A percentile compares a stretch with the other conserved stretches of the same genome.
Conservation (phyloP, 2,113 vertebrate genomes). For the Herpetotheres cachinnans region DNA sequence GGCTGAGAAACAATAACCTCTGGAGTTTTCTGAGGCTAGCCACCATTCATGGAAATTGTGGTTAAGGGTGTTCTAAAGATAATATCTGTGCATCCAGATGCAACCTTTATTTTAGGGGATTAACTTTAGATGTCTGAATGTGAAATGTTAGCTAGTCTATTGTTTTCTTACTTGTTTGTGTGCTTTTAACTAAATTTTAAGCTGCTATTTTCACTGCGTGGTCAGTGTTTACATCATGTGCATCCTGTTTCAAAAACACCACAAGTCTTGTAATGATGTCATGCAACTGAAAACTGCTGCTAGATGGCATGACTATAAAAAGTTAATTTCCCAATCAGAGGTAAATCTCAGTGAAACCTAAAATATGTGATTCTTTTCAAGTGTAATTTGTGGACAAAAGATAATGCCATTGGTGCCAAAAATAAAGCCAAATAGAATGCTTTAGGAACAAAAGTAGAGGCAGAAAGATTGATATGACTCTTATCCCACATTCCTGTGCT, state of each 20-base stretch:
- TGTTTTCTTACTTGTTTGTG: neutral
- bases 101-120: neutral
- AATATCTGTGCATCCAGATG: neutral
- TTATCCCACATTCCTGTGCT: neutral
- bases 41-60: neutral
- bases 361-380: neutral
- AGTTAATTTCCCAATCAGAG: neutral
- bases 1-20: neutral
- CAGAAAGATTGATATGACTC: neutral
- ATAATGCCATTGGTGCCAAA: neutral
- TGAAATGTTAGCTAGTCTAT: neutral
- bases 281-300: neutral
- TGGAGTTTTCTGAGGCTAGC: neutral
- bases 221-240: neutral
- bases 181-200: neutral
- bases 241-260: neutral
- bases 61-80: neutral
- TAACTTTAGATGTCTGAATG: neutral
- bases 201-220: neutral
- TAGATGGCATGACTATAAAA: neutral
- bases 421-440: neutral
- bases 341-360: neutral
- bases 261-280: neutral
- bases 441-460: neutral
- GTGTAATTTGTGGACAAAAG: neutral